Conservation (phyloP, 2,797 vertebrate genomes). For the Miopithecus talapoin region DNA sequence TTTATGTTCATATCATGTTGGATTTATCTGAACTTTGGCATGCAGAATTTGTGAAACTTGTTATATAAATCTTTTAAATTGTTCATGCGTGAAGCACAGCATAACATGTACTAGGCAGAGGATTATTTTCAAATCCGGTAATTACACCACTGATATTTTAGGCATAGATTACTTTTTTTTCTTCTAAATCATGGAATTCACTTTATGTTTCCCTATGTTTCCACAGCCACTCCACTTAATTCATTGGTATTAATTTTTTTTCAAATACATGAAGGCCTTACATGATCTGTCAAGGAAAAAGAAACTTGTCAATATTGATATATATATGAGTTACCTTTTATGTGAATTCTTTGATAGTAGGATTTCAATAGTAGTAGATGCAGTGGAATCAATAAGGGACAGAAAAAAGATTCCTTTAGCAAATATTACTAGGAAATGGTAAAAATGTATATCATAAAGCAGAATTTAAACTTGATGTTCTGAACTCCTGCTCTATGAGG, state of each 20-base stretch:
- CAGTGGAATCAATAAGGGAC: background rate
- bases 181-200: background rate
- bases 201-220: background rate
- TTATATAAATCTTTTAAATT: slow-evolving; percentile 8
- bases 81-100: background rate
- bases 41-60: background rate
- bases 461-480: background rate
- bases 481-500: background rate
- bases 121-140: background rate
- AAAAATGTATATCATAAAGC: slow-evolving; percentile 21
- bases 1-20: background rate
- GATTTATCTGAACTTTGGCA: background rate
- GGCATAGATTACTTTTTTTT: background rate
- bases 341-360: slow-evolving; percentile 37
- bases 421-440: slow-evolving; percentile 28
- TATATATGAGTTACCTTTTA: background rate
- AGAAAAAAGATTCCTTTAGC: background rate
- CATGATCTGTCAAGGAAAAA: slow-evolving; percentile 56
- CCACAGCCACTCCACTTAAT: slow-evolving; percentile 25
- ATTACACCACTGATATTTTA: background rate
- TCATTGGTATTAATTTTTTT: slow-evolving; percentile 20
- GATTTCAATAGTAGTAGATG: slow-evolving; percentile 6
- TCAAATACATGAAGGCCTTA: background rate
- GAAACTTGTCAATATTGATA: background rate
- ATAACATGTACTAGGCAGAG: background rate